A percentile compares a stretch with the other conserved stretches of the same genome.
phyloP scores from a whole-genome alignment of 2,888 invertebrate species.

The Dryococelus australis region DNA sequence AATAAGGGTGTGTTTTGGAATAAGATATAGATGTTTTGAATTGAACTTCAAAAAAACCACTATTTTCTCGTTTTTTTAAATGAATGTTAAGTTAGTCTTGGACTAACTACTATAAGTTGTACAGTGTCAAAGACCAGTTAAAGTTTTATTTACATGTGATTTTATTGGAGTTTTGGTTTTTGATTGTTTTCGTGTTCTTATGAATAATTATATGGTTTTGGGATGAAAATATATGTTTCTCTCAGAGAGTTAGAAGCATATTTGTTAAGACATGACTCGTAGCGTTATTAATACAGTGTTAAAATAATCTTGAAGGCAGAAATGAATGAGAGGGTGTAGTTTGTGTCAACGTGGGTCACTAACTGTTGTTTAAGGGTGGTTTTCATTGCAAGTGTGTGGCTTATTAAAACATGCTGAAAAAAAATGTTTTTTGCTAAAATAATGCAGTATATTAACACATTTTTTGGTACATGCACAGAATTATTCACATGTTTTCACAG shows the following conservation, averaged over 20 bases:
- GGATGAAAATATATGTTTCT: conserved; percentile 39
- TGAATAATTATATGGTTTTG: conserved; percentile 42
- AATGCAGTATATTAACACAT: conserved; percentile 29
- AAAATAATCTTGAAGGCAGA: conserved; percentile 28
- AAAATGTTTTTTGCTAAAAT: conserved; percentile 25
- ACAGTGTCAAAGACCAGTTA: conserved; percentile 28
- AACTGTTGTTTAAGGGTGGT: conserved; percentile 41
- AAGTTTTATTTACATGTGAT: conserved; percentile 32
- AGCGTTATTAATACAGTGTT: conserved; percentile 37
- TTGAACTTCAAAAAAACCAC: background rate
- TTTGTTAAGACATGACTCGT: conserved; percentile 39
- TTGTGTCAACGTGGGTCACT: conserved; percentile 36
- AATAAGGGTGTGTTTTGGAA: conserved; percentile 4
- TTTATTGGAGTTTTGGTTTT: conserved; percentile 38
- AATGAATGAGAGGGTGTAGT: conserved; percentile 26
- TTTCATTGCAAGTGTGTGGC: conserved; percentile 41
- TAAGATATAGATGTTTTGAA: conserved; percentile 13
- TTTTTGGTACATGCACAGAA: conserved; percentile 30
- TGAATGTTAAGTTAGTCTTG: conserved; percentile 20
- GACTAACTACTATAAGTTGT: conserved; percentile 26
- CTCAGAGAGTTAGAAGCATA: conserved; percentile 35
- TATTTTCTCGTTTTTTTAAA: conserved; percentile 16
- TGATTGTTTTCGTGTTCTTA: conserved; percentile 38
- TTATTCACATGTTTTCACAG: conserved; percentile 26
- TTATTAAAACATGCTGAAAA: conserved; percentile 35